Evolutionary conservation across 2,797 vertebrate species (phyloP).

Genomic region (Fratercula arctica): DNA sequence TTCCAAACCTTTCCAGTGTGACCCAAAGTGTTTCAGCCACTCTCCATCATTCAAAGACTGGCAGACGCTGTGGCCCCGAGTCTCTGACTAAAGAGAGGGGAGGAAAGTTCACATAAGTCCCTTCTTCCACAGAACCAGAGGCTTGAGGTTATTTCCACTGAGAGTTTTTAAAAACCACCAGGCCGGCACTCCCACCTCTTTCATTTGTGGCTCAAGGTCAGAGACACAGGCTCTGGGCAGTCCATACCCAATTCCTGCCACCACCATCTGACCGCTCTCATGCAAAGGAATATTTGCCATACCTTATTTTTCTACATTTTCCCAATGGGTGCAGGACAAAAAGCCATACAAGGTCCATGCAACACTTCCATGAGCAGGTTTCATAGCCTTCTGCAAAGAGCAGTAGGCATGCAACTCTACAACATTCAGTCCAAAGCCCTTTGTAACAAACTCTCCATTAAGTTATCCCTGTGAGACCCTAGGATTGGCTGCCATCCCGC

Average conservation of each 20-base stretch:
- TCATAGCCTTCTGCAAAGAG: not conserved
- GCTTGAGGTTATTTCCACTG: not conserved
- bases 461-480: not conserved
- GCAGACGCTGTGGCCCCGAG: rapidly evolving
- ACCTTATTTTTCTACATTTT: not conserved
- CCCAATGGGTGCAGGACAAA: not conserved
- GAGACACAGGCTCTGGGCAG: not conserved
- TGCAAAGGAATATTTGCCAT: not conserved
- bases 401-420: not conserved
- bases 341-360: rapidly evolving
- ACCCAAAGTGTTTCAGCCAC: not conserved
- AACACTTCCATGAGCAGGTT: not conserved
- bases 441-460: rapidly evolving
- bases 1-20: not conserved
- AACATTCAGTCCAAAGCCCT: not conserved
- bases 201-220: not conserved
- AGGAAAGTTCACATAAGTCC: not conserved
- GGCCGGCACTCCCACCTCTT: not conserved
- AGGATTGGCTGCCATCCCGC: not conserved
- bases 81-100: not conserved
- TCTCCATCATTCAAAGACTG: not conserved
- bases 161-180: not conserved
- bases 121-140: not conserved
- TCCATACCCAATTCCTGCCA: not conserved
- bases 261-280: not conserved